These are phyloP conservation scores for Caenorhabditis japonica DNA, from an alignment of 2,888 invertebrate genomes.

Conservation along the genomic window DNA sequence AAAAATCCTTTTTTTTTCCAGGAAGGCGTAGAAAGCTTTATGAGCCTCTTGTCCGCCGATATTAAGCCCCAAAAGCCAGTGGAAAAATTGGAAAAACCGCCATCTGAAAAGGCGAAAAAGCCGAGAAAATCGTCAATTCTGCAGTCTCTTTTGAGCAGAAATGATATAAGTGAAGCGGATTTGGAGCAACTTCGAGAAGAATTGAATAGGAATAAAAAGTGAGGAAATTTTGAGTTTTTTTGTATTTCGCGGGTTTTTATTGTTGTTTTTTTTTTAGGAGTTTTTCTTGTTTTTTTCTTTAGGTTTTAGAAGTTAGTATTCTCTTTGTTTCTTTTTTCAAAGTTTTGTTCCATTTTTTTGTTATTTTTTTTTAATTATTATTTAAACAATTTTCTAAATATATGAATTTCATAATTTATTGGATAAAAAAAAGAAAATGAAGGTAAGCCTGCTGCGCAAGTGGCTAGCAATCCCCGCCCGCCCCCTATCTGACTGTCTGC, in stretches of 20 bases:
- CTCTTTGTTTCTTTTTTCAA: neutral
- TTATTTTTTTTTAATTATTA: neutral
- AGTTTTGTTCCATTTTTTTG: neutral
- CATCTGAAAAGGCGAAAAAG: slow-evolving; percentile 3
- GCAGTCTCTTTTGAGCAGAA: slow-evolving; percentile 54
- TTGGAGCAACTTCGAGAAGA: slow-evolving; percentile 59
- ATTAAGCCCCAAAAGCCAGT: neutral
- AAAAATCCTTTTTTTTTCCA: no score
- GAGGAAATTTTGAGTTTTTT: slow-evolving; percentile 5
- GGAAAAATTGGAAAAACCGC: neutral
- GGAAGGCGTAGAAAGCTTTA: slow-evolving; percentile 51
- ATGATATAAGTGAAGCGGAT: slow-evolving; percentile 57
- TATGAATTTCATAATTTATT: no score
- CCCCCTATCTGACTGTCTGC: no score
- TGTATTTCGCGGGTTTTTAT: neutral
- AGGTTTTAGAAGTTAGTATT: neutral
- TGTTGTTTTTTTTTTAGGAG: neutral
- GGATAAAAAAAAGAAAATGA: no score
- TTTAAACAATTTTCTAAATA: neutral
- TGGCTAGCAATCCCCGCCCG: no score
- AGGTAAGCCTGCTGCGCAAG: no score
- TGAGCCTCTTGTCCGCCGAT: slow-evolving; percentile 22
- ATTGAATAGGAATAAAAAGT: slow-evolving; percentile 34
- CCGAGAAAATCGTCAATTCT: slow-evolving; percentile 46
- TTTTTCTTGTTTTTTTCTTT: slow-evolving; percentile 10